A percentile compares a stretch with the other conserved stretches of the same genome.
Conservation (phyloP, 2,797 vertebrate genomes). For the Garrulus glandarius region DNA sequence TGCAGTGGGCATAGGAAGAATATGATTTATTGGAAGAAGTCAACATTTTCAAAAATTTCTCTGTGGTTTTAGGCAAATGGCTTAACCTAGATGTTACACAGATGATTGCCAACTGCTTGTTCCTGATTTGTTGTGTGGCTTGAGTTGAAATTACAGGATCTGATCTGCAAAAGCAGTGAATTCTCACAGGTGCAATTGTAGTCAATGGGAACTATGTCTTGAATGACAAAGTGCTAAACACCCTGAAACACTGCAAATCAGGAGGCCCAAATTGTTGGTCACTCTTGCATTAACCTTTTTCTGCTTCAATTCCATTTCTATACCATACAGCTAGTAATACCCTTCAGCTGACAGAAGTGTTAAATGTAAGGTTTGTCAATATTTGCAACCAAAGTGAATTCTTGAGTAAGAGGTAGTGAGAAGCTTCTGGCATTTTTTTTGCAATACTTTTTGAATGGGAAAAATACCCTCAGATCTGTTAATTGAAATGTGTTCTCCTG, state of each 20-base stretch:
- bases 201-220: background rate
- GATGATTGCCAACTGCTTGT: background rate
- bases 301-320: background rate
- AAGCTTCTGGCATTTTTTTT: background rate
- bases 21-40: background rate
- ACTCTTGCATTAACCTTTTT: background rate
- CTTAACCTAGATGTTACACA: background rate
- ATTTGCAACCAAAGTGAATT: background rate
- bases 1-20: background rate
- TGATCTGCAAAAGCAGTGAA: background rate
- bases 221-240: background rate
- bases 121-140: background rate
- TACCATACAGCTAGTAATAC: background rate
- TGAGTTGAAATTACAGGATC: background rate
- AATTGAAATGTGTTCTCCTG: background rate
- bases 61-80: background rate
- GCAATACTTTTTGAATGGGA: background rate
- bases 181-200: background rate
- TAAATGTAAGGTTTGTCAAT: background rate
- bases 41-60: background rate
- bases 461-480: background rate
- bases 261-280: background rate
- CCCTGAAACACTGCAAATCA: background rate
- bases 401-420: background rate
- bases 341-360: background rate